Evolutionary conservation across 2,888 invertebrate genomes (phyloP).

Genomic region (Tyria jacobaeae): DNA sequence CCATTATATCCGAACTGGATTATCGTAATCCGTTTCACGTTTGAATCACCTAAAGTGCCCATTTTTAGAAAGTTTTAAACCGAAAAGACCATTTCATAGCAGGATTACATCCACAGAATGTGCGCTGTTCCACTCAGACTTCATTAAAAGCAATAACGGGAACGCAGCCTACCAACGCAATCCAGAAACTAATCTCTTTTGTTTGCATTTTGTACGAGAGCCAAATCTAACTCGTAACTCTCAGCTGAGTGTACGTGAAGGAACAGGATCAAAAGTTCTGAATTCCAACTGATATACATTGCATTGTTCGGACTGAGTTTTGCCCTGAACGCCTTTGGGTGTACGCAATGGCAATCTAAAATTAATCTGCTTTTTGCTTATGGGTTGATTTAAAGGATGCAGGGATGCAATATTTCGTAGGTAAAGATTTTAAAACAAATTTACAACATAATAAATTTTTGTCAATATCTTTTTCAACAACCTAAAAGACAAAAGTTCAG

Average conservation of each 20-base stretch:
- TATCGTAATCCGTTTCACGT: constrained; percentile 57
- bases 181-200: constrained; percentile 75
- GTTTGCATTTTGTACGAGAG: constrained; percentile 75
- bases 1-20: constrained; percentile 58
- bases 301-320: constrained; percentile 29
- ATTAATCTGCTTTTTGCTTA: constrained; percentile 27
- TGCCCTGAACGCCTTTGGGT: not conserved
- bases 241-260: constrained; percentile 61
- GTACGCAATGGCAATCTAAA: constrained; percentile 40
- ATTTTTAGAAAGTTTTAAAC: constrained; percentile 55
- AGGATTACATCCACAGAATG: constrained; percentile 48
- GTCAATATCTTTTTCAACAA: too few relatives aligned
- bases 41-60: constrained; percentile 51
- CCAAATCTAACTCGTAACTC: constrained; percentile 62
- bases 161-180: constrained; percentile 62
- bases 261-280: constrained; percentile 56
- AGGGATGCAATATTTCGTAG: not conserved
- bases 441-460: too few relatives aligned
- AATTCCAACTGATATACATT: constrained; percentile 32
- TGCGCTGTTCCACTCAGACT: constrained; percentile 53
- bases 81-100: constrained; percentile 45
- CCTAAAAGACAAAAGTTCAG: too few relatives aligned
- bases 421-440: too few relatives aligned
- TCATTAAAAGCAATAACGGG: constrained; percentile 68
- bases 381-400: constrained; percentile 1